A percentile compares a stretch with the other conserved stretches of the same genome.
Conservation (phyloP, 2,113 vertebrate species). For the Nothoprocta perdicaria region DNA sequence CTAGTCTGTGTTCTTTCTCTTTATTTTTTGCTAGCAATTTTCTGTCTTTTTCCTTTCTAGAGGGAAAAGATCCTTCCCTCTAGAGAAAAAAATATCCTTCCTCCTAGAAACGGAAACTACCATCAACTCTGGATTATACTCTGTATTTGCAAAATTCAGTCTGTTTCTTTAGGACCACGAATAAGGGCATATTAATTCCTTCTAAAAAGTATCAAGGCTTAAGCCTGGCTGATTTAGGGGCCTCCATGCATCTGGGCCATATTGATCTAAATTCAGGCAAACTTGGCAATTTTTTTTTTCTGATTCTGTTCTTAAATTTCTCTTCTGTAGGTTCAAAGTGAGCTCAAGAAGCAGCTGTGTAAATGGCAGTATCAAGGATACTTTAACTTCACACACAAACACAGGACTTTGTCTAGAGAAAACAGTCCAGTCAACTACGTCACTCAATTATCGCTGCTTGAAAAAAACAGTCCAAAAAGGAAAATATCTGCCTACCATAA, state of each 20-base stretch:
- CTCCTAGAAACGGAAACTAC: neutral
- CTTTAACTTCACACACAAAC: constrained; percentile 75
- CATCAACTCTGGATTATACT: neutral
- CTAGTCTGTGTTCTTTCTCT: neutral
- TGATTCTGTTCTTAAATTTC: neutral
- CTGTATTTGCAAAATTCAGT: neutral
- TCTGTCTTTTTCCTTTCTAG: neutral
- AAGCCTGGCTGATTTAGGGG: neutral
- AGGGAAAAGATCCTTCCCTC: too few relatives aligned
- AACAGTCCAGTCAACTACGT: constrained; percentile 77
- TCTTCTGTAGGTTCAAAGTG: constrained; percentile 80
- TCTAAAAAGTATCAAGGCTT: neutral
- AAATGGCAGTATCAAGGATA: constrained; percentile 77
- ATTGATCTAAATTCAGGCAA: neutral
- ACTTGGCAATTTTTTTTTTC: neutral
- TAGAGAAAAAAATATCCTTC: neutral
- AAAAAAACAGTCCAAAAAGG: constrained; percentile 67
- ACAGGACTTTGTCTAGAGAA: constrained; percentile 75
- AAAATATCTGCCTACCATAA: constrained; percentile 45
- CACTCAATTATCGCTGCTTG: constrained; percentile 80
- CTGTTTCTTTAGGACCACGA: neutral
- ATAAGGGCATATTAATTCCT: neutral
- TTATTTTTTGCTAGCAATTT: neutral
- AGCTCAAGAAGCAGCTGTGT: constrained; percentile 81
- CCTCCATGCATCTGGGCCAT: neutral